These are phyloP conservation scores for Pithys albifrons DNA, from an alignment of 2,113 vertebrate genomes.

Conservation along the genomic window DNA sequence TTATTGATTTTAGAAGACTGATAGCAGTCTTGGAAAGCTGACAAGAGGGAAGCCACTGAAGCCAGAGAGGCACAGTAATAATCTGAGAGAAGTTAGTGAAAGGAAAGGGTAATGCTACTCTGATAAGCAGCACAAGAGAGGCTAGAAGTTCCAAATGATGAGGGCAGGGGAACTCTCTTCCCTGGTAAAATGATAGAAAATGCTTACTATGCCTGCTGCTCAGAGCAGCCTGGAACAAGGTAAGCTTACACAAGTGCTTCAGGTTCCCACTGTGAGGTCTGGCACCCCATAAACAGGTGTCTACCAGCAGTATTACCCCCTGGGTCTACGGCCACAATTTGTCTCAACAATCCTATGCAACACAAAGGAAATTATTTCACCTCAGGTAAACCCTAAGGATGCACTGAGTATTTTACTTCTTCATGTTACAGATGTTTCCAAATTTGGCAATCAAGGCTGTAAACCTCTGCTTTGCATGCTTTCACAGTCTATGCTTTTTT, in stretches of 20 bases:
- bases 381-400: background rate
- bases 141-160: background rate
- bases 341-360: background rate
- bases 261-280: background rate
- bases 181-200: background rate
- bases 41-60: background rate
- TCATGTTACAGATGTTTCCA: background rate
- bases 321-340: background rate
- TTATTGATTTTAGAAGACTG: slow-evolving; percentile 35
- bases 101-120: background rate
- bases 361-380: background rate
- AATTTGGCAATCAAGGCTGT: background rate
- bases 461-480: background rate
- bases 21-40: background rate
- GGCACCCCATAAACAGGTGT: background rate
- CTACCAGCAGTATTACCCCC: background rate
- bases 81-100: background rate
- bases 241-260: background rate
- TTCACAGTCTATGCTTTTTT: background rate
- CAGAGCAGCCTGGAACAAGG: background rate
- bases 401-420: background rate
- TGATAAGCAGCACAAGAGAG: background rate
- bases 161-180: background rate
- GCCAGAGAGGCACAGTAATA: background rate
- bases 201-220: background rate